These are phyloP conservation scores for Bilobella aurantiaca DNA, from an alignment of 1,140 invertebrate genomes.

Conservation along the genomic window DNA sequence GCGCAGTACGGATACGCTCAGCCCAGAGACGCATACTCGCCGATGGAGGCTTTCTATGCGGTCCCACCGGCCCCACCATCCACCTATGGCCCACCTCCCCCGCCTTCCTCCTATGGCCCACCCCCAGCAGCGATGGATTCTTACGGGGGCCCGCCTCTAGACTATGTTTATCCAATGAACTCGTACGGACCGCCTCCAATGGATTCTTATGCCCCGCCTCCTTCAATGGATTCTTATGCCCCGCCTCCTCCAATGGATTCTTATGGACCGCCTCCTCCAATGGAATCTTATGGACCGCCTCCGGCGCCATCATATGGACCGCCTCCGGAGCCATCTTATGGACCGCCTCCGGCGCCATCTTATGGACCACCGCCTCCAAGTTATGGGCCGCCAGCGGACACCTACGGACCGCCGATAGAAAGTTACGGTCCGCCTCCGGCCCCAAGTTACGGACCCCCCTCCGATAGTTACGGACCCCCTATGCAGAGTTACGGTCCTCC, in stretches of 20 bases:
- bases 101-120: neutral
- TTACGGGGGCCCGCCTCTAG: constrained; percentile 2
- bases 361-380: neutral
- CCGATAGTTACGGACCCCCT: neutral
- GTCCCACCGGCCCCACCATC: too few relatives aligned
- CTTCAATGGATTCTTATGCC: neutral
- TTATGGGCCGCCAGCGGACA: neutral
- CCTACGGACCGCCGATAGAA: neutral
- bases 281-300: neutral
- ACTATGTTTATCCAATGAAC: too few relatives aligned
- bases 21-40: neutral
- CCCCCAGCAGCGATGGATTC: neutral
- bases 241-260: neutral
- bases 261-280: neutral
- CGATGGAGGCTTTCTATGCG: too few relatives aligned
- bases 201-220: neutral
- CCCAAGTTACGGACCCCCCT: neutral
- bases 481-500: neutral
- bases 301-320: neutral
- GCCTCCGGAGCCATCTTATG: neutral
- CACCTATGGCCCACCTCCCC: neutral
- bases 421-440: neutral
- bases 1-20: too few relatives aligned
- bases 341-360: neutral
- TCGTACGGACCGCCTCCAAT: neutral